Percentiles rank a stretch among this genome's conserved stretches.
Evolutionary conservation across 2,113 vertebrate species (phyloP).

Genomic region (Protobothrops mucrosquamatus): DNA sequence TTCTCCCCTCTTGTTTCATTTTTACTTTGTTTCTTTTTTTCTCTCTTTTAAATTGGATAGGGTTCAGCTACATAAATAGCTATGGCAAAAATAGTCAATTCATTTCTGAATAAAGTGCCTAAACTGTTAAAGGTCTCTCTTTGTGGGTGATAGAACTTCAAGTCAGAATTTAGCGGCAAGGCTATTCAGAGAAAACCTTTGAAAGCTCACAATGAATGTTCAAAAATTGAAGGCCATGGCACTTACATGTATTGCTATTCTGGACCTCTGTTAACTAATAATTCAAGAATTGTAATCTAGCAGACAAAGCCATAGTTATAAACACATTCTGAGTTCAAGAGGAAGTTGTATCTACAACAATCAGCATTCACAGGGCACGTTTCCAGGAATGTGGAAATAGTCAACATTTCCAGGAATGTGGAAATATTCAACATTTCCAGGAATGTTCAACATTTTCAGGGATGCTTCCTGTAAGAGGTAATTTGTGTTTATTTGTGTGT

Average conservation of each 20-base stretch:
- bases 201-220: not conserved
- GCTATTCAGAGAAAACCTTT: not conserved
- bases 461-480: not conserved
- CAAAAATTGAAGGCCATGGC: not conserved
- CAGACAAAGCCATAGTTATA: not conserved
- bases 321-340: not conserved
- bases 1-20: not conserved
- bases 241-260: not conserved
- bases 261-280: not conserved
- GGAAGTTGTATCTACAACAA: not conserved
- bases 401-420: not conserved
- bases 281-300: not conserved
- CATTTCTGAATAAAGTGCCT: not conserved
- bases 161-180: not conserved
- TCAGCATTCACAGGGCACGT: not conserved
- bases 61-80: not conserved
- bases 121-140: not conserved
- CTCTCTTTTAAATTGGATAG: not conserved
- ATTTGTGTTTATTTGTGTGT: not conserved
- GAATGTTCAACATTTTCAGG: not conserved
- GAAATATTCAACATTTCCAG: too few relatives aligned
- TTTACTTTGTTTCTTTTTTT: not conserved
- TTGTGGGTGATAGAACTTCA: not conserved
- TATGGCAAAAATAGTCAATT: not conserved
- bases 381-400: not conserved